These are phyloP conservation scores for Frankliniella intonsa DNA, from an alignment of 2,888 invertebrate genomes.

Conservation along the genomic window DNA sequence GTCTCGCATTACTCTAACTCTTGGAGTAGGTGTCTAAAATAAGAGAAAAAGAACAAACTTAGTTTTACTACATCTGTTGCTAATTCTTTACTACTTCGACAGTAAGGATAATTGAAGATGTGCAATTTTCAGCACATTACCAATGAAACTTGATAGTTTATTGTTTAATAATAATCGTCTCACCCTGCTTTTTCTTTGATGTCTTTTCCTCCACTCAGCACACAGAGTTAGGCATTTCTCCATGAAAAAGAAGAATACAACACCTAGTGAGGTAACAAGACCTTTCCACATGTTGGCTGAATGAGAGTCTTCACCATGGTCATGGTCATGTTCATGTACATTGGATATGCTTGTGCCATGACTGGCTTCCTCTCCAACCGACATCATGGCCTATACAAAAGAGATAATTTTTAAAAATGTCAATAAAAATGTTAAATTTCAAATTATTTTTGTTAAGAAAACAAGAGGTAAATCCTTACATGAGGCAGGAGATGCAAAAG, in stretches of 20 bases:
- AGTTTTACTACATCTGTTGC: not conserved
- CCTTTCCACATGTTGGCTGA: slow-evolving; percentile 80
- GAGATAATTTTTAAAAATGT: not conserved
- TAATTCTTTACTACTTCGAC: not conserved
- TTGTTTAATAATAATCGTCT: not conserved
- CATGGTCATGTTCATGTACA: slow-evolving; percentile 41
- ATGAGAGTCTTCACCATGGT: slow-evolving; percentile 51
- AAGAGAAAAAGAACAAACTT: slow-evolving; percentile 33
- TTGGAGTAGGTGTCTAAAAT: slow-evolving; percentile 54
- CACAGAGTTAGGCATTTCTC: slow-evolving; percentile 76
- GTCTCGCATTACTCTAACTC: slow-evolving; percentile 70
- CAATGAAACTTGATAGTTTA: slow-evolving; percentile 3
- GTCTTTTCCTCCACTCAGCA: slow-evolving; percentile 73
- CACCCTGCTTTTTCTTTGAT: slow-evolving; percentile 64
- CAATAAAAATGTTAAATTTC: not conserved
- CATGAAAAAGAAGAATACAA: slow-evolving; percentile 84
- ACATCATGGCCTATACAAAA: slow-evolving; percentile 49
- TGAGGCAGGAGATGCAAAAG: slow-evolving; percentile 87
- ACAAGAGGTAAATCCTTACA: slow-evolving; percentile 49
- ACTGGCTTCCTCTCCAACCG: slow-evolving; percentile 40
- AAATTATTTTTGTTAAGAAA: slow-evolving; percentile 15
- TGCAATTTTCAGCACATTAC: slow-evolving; percentile 4
- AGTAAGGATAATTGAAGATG: not conserved
- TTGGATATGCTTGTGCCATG: slow-evolving; percentile 35
- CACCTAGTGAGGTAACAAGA: slow-evolving; percentile 71